Conservation (phyloP, 2,113 vertebrate species). For the Myiozetetes cayanensis region DNA sequence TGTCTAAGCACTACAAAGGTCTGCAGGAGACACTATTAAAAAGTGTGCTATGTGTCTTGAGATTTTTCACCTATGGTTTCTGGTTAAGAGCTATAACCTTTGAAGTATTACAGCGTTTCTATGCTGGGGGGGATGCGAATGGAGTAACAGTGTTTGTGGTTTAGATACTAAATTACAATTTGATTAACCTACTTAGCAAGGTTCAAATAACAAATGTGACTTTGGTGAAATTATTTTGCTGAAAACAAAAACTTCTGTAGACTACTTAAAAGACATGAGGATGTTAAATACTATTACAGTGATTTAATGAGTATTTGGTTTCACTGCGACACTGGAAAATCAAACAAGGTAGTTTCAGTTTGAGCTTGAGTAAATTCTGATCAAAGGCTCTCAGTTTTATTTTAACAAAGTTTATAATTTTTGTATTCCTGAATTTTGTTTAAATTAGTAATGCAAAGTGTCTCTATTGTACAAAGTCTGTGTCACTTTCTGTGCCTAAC, state of each 20-base stretch:
- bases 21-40: background rate
- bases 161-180: constrained; percentile 7
- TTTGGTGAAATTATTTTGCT: constrained; percentile 8
- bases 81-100: background rate
- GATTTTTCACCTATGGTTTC: background rate
- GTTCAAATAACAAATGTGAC: background rate
- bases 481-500: background rate
- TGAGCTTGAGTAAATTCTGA: background rate
- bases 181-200: constrained; percentile 16
- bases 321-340: background rate
- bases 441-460: background rate
- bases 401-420: background rate
- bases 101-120: background rate
- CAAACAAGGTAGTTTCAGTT: constrained; percentile 8
- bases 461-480: background rate
- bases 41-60: background rate
- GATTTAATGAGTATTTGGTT: constrained; percentile 33
- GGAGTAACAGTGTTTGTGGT: background rate
- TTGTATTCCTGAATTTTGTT: background rate
- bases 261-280: background rate
- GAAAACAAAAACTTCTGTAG: background rate
- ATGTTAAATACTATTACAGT: background rate
- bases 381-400: constrained; percentile 10
- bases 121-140: background rate
- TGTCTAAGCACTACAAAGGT: background rate